Evolutionary conservation across 2,888 invertebrate species (phyloP).

Genomic region (Cephus pygmeus): DNA sequence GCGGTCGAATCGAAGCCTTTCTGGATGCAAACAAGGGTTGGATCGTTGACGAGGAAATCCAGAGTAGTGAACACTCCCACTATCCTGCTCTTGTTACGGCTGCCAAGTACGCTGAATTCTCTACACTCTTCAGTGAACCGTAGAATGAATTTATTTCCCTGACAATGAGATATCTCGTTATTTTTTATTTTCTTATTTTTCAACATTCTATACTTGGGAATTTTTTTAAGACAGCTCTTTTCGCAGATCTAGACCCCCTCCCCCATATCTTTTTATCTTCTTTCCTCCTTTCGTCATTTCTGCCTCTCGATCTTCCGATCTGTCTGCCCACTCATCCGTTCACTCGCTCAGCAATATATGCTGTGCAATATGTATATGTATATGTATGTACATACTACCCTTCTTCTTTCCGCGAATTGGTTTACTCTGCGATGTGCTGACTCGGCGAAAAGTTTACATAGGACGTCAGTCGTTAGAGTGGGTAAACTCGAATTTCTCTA

Average conservation of each 20-base stretch:
- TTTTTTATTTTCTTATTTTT: not conserved
- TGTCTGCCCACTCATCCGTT: not conserved
- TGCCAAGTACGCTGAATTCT: not conserved
- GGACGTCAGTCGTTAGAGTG: constrained; percentile 39
- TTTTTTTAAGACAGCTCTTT: not conserved
- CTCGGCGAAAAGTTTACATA: constrained; percentile 32
- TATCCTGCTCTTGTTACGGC: not conserved
- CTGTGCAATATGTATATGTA: not conserved
- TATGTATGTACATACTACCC: not conserved
- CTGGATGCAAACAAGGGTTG: not conserved
- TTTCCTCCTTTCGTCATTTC: not conserved
- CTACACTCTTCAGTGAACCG: not conserved
- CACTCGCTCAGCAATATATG: not conserved
- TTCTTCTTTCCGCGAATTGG: not conserved
- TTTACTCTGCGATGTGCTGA: constrained; percentile 9
- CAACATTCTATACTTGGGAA: not conserved
- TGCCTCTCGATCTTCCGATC: not conserved
- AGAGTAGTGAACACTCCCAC: not conserved
- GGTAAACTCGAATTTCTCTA: constrained; percentile 30
- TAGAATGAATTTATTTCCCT: not conserved
- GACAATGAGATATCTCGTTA: not conserved
- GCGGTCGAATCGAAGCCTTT: not conserved
- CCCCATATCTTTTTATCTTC: not conserved
- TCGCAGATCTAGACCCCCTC: not conserved
- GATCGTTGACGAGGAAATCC: not conserved